Evolutionary conservation across 2,797 vertebrate species (phyloP).

Genomic region (Typhlichthys subterraneus): DNA sequence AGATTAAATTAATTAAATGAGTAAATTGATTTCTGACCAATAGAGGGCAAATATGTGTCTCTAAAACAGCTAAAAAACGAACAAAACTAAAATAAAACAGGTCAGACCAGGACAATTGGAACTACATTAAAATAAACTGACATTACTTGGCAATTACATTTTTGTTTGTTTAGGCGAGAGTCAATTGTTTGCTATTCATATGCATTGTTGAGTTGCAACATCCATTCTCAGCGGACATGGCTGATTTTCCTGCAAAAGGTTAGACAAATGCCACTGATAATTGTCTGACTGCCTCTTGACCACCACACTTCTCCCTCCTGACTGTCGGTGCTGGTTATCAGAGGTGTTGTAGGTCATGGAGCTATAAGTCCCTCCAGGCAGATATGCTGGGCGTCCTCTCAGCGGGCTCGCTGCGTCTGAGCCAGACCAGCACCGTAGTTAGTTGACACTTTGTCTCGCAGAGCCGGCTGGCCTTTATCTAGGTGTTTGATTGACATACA

Average conservation of each 20-base stretch:
- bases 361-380: conserved; percentile 14
- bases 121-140: no score
- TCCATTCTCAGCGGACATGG: conserved; percentile 21
- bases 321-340: conserved; percentile 41
- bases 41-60: no score
- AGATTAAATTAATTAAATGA: no score
- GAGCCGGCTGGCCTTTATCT: no score
- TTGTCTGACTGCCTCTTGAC: conserved; percentile 45
- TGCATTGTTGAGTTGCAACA: conserved; percentile 28
- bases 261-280: conserved; percentile 69
- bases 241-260: conserved; percentile 53
- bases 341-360: conserved; percentile 35
- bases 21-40: no score
- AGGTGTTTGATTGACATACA: no score
- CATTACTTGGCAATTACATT: no score
- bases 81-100: no score
- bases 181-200: conserved; percentile 20
- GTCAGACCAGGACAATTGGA: no score
- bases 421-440: conserved; percentile 1
- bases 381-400: not conserved
- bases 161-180: not conserved
- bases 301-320: conserved; percentile 19
- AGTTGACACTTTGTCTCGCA: not conserved
- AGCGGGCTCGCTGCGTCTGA: conserved; percentile 10
- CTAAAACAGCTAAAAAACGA: no score